Evolutionary conservation across 2,797 vertebrate genomes (phyloP), one percentile per base, ranked within the genome.

Genomic region (Xenentodon cancila): DNA sequence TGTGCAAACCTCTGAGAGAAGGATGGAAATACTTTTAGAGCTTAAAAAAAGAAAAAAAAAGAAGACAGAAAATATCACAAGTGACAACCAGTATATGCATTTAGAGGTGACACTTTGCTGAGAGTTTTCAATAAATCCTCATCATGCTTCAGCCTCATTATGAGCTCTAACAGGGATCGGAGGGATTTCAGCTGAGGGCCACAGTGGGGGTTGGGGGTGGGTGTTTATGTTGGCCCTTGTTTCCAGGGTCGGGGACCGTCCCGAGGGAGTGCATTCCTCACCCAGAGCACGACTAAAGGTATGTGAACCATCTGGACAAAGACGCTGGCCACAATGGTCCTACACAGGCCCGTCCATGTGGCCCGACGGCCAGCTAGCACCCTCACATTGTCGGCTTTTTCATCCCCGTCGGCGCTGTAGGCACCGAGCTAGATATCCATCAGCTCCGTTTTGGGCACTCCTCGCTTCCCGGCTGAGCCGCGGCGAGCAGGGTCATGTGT

Each of bases 221-320:
- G 91, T 95, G 94, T 95, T 95, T 94, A 94, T 88, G 85, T 94
- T 93, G 86, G 89, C 88, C 92, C 92, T 90, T 88, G 81, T 93
- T 93, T 95, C 93, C 91, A 90, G 93, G 92, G 93, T 94, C 86
- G 71, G 88, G 89, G 88, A 89, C 76, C 64, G 27, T 93, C 93
- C 92, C 84, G 75, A 92, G 94, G 93, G 94, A 93, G 88, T 68
- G 63, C 92, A 95, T 95, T 95, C 93, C 92, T 93, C 88, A 89
- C 86, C 89, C 89, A 50, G 84, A 88, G 92, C 89, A 88, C 80
- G 81, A 91, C 90, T 93, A 87, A 90, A 94, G 90, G 90, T 95
- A 95, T 95, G 93, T 88, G 87, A 95, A 93, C 92, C 92, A 95
- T 95, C 93, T 95, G 93, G 91, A 91, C 92, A 92, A 89, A 92